A percentile compares a stretch with the other conserved stretches of the same genome.
Evolutionary conservation across 1,140 invertebrate genomes (phyloP).

Genomic region (Drosophila parabipectinata): DNA sequence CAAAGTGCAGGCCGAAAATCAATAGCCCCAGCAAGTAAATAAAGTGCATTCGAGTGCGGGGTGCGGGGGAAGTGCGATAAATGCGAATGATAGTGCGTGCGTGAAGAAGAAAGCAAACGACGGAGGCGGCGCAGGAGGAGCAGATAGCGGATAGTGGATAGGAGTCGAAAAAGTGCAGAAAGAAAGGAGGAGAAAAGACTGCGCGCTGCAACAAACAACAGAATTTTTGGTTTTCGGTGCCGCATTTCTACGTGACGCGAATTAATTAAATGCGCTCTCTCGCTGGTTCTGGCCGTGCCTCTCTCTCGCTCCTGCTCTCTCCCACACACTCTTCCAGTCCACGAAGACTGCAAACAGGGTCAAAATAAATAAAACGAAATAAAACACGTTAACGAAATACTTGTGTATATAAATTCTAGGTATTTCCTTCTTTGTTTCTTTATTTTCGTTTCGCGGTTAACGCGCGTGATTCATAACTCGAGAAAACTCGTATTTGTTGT

Average conservation of each 20-base stretch:
- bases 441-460: constrained; percentile 58
- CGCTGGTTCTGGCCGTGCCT: not conserved
- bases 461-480: constrained; percentile 73
- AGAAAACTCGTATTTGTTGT: constrained; percentile 36
- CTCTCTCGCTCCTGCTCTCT: constrained; percentile 26
- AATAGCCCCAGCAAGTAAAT: constrained; percentile 78
- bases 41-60: constrained; percentile 67
- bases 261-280: constrained; percentile 57
- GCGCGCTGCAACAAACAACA: constrained; percentile 26
- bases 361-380: constrained; percentile 70
- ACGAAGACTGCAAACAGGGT: constrained; percentile 64
- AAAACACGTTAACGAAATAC: constrained; percentile 45
- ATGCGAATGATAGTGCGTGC: constrained; percentile 43
- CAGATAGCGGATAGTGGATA: not conserved
- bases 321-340: constrained; percentile 8
- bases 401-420: constrained; percentile 60
- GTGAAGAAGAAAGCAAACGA: constrained; percentile 13
- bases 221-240: constrained; percentile 24
- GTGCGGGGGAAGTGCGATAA: constrained; percentile 16
- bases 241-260: constrained; percentile 66
- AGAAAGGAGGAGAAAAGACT: constrained; percentile 13
- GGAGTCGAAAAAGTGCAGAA: constrained; percentile 30
- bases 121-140: constrained; percentile 16
- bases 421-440: constrained; percentile 47
- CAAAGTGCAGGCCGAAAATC: constrained; percentile 65